These are phyloP conservation scores for Linyphia triangularis DNA, from an alignment of 2,888 invertebrate genomes.

Conservation along the genomic window DNA sequence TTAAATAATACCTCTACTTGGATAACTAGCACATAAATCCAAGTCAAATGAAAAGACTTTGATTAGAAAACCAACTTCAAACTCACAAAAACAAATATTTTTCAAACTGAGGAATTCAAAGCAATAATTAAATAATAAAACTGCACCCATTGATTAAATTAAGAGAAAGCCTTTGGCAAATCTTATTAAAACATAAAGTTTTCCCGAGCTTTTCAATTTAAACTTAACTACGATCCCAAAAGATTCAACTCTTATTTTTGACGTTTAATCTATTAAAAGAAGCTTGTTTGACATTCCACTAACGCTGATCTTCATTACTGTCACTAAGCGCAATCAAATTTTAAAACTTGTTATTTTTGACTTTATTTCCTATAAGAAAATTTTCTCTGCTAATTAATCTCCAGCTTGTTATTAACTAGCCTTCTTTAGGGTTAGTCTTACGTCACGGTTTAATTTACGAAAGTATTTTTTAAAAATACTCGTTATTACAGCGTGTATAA, in stretches of 20 bases:
- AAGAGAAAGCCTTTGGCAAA: not conserved
- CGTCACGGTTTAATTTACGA: not conserved
- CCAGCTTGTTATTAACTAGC: not conserved
- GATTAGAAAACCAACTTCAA: not conserved
- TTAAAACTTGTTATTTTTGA: constrained; percentile 28
- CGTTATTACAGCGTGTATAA: too few relatives aligned
- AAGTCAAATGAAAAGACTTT: not conserved
- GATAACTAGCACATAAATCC: not conserved
- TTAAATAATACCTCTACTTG: too few relatives aligned
- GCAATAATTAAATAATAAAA: not conserved
- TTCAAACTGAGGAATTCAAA: not conserved
- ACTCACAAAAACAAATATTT: not conserved
- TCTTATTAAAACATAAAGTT: constrained; percentile 9
- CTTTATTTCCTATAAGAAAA: constrained; percentile 1
- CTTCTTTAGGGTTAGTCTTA: not conserved
- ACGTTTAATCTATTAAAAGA: constrained; percentile 28
- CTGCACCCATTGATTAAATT: not conserved
- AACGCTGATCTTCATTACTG: constrained; percentile 49
- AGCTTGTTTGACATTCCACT: constrained; percentile 41
- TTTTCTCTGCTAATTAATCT: constrained; percentile 4
- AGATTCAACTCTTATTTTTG: not conserved
- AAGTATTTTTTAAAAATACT: not conserved
- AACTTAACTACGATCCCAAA: constrained; percentile 14
- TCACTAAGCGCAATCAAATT: constrained; percentile 51
- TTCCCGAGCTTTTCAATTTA: not conserved